Conservation (phyloP, 1,140 invertebrate genomes). For the Batillaria attramentaria region DNA sequence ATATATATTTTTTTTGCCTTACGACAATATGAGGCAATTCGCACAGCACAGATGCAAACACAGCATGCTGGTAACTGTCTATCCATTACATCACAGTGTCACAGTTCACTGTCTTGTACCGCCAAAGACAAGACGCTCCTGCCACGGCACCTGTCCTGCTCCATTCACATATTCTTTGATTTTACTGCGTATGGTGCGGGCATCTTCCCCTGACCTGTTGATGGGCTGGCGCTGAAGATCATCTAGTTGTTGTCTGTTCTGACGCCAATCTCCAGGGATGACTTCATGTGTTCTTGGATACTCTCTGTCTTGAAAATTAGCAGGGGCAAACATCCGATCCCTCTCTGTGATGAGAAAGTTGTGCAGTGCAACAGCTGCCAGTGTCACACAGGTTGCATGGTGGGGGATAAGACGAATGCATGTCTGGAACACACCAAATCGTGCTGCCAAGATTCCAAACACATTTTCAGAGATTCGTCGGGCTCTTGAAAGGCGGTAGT, state of each 20-base stretch:
- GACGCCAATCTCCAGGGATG: background rate
- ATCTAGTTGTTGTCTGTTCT: background rate
- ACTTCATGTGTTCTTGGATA: background rate
- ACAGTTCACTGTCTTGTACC: background rate
- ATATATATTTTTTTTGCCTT: too few species aligned
- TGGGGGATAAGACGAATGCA: background rate
- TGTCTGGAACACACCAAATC: background rate
- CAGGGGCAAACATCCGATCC: background rate
- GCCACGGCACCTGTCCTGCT: too few species aligned
- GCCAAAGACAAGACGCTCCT: too few species aligned
- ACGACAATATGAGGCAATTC: too few species aligned
- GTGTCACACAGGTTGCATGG: background rate
- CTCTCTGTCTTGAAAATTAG: background rate
- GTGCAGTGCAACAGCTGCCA: background rate
- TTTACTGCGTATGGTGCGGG: too few species aligned
- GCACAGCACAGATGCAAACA: too few species aligned
- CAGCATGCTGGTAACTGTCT: too few species aligned
- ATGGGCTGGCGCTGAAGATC: too few species aligned
- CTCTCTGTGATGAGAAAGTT: background rate
- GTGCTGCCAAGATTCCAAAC: background rate
- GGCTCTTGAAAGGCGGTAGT: background rate
- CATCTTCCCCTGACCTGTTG: too few species aligned
- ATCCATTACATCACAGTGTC: too few species aligned
- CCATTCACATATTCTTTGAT: too few species aligned
- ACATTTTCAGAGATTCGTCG: conserved; percentile 8